Conservation (phyloP, 92 coral and sea anemone species). For the Bergia sp. region DNA sequence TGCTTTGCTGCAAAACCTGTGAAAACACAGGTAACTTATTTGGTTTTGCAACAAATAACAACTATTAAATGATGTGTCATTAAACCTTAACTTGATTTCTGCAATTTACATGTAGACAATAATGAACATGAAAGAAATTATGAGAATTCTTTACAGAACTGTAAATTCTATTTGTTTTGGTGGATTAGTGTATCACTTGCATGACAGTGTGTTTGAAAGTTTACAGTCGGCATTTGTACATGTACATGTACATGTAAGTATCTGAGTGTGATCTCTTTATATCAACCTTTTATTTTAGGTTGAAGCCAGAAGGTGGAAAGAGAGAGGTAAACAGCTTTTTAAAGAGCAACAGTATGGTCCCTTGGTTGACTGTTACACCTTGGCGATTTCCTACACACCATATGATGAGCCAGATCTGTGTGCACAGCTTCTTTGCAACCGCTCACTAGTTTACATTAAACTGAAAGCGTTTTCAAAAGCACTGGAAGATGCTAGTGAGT, state of each 20-base stretch:
- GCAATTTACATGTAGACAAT: no score
- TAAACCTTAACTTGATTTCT: no score
- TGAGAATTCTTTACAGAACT: no score
- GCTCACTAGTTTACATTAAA: conserved; percentile 65
- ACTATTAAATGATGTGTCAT: no score
- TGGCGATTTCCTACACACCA: conserved; percentile 74
- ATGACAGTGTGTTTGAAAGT: no score
- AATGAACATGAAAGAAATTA: no score
- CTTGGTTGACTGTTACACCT: conserved; percentile 70
- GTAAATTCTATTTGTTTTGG: no score
- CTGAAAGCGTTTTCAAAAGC: conserved; percentile 40
- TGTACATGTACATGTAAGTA: no score
- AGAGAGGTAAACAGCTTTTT: conserved; percentile 82
- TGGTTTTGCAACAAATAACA: no score
- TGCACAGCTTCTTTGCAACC: conserved; percentile 74
- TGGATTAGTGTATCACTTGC: no score
- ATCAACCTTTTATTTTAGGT: conserved; percentile 37
- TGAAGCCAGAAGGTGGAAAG: conserved; percentile 87
- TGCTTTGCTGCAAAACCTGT: conserved; percentile 55
- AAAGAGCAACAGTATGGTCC: conserved; percentile 57
- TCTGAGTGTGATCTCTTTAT: no score
- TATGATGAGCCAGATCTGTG: conserved; percentile 54
- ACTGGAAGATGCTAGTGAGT: conserved; percentile 60
- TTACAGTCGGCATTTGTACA: no score
- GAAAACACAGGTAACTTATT: conserved; percentile 55